Conservation (phyloP, 2,113 vertebrate species). For the Prionailurus bengalensis region DNA sequence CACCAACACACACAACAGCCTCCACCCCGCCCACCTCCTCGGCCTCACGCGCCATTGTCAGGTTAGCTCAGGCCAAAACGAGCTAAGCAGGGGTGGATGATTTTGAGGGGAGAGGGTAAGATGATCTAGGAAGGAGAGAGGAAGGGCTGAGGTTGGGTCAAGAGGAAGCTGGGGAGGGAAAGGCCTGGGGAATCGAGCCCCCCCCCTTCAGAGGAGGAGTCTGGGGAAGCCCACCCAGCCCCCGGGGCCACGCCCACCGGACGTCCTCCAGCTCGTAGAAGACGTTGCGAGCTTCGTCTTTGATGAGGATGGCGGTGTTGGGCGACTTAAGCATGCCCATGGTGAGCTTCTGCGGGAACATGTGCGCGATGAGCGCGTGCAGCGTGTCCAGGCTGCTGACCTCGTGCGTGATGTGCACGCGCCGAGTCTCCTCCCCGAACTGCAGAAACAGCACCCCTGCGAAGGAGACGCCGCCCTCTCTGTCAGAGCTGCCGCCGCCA, state of each 20-base stretch:
- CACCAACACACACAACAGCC: not conserved
- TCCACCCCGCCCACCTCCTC: not conserved
- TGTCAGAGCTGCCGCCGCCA: not conserved
- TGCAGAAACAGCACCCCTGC: constrained; percentile 98
- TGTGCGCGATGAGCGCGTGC: constrained; percentile 98
- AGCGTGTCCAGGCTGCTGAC: constrained; percentile 99
- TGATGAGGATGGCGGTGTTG: constrained; percentile 99
- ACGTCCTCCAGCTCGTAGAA: constrained; percentile 99
- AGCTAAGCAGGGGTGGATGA: not conserved
- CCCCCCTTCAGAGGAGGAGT: not conserved
- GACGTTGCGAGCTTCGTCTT: constrained; percentile 97
- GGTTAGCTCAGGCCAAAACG: not conserved
- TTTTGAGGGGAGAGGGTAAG: not conserved
- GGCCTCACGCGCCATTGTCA: not conserved
- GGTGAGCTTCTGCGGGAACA: constrained; percentile 99
- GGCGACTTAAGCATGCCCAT: constrained; percentile 99
- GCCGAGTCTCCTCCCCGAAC: constrained; percentile 97
- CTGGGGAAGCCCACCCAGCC: not conserved
- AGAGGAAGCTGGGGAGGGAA: not conserved
- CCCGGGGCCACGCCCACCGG: constrained; percentile 80
- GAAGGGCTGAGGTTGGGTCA: not conserved
- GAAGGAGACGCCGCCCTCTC: constrained; percentile 26
- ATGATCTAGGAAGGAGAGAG: not conserved
- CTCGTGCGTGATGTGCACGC: constrained; percentile 99
- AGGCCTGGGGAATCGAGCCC: not conserved